Percentiles rank a stretch among this genome's conserved stretches.
These are phyloP conservation scores for Siniperca obscura DNA, from an alignment of 2,797 vertebrate species.

Conservation along the genomic window DNA sequence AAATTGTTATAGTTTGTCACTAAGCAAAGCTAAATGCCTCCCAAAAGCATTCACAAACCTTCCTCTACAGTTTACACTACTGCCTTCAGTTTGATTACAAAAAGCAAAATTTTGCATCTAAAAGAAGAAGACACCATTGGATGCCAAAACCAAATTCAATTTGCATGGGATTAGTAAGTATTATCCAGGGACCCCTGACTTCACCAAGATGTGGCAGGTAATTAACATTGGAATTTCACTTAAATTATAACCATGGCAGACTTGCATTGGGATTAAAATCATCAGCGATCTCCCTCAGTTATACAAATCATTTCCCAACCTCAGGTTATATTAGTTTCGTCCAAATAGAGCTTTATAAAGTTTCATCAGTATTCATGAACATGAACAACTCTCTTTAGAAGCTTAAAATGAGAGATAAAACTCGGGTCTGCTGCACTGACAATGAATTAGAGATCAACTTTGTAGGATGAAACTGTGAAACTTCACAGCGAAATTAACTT, in stretches of 20 bases:
- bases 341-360: constrained; percentile 61
- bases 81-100: constrained; percentile 5
- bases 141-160: constrained; percentile 34
- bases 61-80: background rate
- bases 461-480: constrained; percentile 57
- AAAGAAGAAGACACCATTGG: background rate
- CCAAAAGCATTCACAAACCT: background rate
- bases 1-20: background rate
- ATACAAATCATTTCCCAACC: constrained; percentile 59
- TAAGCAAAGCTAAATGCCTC: background rate
- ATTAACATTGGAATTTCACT: constrained; percentile 22
- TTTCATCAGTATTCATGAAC: constrained; percentile 78
- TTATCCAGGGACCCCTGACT: constrained; percentile 30
- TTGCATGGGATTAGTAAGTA: constrained; percentile 40
- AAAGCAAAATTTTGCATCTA: background rate
- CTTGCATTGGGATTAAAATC: constrained; percentile 53
- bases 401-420: constrained; percentile 69
- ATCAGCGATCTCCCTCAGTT: constrained; percentile 57
- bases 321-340: constrained; percentile 52
- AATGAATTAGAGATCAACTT: constrained; percentile 59
- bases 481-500: constrained; percentile 48
- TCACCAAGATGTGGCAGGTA: constrained; percentile 15
- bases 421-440: constrained; percentile 39
- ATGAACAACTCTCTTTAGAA: constrained; percentile 57
- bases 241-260: constrained; percentile 43